phyloP scores from a whole-genome alignment of 2,113 vertebrate species.

The Ciconia boyciana region DNA sequence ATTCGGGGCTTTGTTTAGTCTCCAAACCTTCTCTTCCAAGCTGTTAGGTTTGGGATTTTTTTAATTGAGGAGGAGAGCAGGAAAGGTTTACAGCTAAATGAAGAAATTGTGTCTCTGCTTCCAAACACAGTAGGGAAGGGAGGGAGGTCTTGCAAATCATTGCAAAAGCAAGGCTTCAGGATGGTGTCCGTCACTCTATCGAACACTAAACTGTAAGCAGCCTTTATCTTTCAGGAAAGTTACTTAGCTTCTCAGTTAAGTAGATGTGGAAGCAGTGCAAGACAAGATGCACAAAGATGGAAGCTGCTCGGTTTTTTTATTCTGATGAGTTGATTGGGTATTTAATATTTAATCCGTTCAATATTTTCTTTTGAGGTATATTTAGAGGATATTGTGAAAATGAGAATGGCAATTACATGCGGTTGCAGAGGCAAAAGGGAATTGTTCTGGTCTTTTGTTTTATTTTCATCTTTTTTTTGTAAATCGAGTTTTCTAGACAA shows the following conservation, averaged over 20 bases:
- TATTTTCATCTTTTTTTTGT: not conserved
- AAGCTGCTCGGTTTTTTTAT: not conserved
- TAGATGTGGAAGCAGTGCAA: not conserved
- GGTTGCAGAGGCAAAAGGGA: not conserved
- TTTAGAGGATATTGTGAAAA: not conserved
- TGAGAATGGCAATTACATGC: not conserved
- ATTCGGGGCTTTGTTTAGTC: not conserved
- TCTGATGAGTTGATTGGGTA: not conserved
- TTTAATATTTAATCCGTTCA: constrained; percentile 20
- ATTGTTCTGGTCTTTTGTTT: not conserved
- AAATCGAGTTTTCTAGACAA: not conserved
- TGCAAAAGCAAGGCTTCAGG: not conserved
- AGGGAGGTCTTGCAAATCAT: not conserved
- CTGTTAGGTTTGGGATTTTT: not conserved
- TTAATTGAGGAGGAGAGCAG: not conserved
- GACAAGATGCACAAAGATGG: not conserved
- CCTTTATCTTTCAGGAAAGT: not conserved
- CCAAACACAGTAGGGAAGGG: not conserved
- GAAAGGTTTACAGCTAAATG: not conserved
- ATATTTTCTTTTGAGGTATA: not conserved
- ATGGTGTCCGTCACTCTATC: not conserved
- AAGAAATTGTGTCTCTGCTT: not conserved
- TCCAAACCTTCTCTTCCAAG: not conserved
- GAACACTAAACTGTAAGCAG: not conserved
- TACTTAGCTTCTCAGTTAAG: not conserved